Percentiles rank a stretch among this genome's conserved stretches.
phyloP scores from a whole-genome alignment of 2,113 vertebrate genomes.

The Amazona guildingii region DNA sequence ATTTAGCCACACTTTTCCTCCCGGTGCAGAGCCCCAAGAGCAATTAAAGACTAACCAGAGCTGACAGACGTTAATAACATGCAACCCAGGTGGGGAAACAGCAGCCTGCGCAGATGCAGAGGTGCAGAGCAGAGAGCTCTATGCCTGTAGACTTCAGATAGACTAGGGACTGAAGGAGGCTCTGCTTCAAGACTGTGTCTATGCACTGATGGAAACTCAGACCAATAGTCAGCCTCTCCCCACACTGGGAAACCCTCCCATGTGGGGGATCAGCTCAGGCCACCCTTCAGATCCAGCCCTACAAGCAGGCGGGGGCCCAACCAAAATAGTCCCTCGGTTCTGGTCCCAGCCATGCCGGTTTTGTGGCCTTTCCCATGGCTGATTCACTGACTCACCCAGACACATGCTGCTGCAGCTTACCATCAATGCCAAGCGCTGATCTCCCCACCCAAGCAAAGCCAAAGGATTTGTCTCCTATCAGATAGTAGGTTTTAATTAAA shows the following conservation, averaged over 20 bases:
- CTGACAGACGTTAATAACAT: slow-evolving; percentile 20
- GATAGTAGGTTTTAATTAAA: background rate
- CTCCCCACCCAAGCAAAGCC: background rate
- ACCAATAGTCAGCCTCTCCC: background rate
- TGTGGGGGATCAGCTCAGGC: background rate
- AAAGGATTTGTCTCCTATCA: background rate
- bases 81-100: background rate
- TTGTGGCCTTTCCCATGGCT: background rate
- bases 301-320: fast-evolving
- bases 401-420: fast-evolving
- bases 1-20: background rate
- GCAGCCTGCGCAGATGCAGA: slow-evolving; percentile 9
- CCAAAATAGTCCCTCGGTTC: background rate
- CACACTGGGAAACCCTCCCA: background rate
- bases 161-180: background rate
- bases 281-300: background rate
- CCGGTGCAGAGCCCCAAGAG: background rate
- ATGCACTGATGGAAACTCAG: background rate
- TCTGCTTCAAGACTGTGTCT: background rate
- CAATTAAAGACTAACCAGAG: slow-evolving; percentile 23
- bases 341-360: background rate
- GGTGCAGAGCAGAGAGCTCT: background rate
- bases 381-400: background rate
- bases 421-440: background rate
- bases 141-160: background rate